These are phyloP conservation scores for Gorsachius magnificus DNA, from an alignment of 2,797 vertebrate species.

Conservation along the genomic window DNA sequence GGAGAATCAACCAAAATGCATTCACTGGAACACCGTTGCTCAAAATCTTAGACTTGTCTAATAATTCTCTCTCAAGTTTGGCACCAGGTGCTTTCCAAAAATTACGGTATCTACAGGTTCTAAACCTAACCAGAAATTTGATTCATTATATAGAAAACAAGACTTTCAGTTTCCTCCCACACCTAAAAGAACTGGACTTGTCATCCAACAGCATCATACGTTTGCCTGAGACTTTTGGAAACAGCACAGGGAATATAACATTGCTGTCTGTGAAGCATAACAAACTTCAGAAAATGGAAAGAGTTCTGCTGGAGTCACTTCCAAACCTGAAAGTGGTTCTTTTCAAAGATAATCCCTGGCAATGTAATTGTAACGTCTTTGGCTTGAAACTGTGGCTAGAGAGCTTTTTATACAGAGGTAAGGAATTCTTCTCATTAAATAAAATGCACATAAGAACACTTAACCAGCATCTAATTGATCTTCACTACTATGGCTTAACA, in stretches of 20 bases:
- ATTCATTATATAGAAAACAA: constrained; percentile 88
- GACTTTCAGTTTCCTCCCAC: constrained; percentile 84
- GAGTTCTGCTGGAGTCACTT: constrained; percentile 86
- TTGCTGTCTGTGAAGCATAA: constrained; percentile 87
- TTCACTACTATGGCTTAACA: not conserved
- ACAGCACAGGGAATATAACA: constrained; percentile 87
- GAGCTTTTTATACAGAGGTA: constrained; percentile 93
- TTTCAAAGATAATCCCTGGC: constrained; percentile 91
- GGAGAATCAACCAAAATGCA: constrained; percentile 83
- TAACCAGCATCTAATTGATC: not conserved
- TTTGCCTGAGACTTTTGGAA: constrained; percentile 83
- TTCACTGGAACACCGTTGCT: constrained; percentile 86
- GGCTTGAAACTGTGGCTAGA: constrained; percentile 97
- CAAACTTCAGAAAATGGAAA: constrained; percentile 86
- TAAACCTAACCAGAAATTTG: constrained; percentile 89
- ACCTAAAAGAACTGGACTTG: constrained; percentile 88
- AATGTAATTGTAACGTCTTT: constrained; percentile 91
- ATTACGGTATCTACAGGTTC: constrained; percentile 82
- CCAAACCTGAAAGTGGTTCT: constrained; percentile 84
- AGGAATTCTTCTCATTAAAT: constrained; percentile 37
- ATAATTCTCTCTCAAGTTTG: constrained; percentile 90
- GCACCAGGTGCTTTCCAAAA: constrained; percentile 85
- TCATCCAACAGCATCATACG: constrained; percentile 89
- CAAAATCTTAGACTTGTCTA: constrained; percentile 88
- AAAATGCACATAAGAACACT: not conserved